Base-by-base conservation (phyloP, 1,140 invertebrate species). In the Temnothorax longispinosus region DNA sequence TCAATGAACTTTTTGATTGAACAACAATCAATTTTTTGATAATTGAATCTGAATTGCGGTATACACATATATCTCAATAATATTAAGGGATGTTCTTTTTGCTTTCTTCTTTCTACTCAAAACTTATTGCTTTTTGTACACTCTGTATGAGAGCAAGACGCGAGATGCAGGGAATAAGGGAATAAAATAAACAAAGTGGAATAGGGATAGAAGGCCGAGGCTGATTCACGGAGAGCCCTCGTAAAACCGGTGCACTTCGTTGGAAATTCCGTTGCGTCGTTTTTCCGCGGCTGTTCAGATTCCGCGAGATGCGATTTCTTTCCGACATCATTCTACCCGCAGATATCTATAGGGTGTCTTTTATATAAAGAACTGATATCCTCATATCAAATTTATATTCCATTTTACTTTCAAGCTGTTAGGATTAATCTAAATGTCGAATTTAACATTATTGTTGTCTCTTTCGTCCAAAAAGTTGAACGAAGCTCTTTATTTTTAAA, bases 131-230 rank as follows among this genome's bases (percentile, higher is more conserved):
- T 71, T 81, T 60, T 75, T 32, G 44, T 84, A 50, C 52, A 38
- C 65, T 62, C 47, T 58, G 21, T 52, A 64, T 41, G 67, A 65
- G 41, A 35, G 60, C 38, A 62, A 47, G 38, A 67, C 54, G 21
- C 13, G 13, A 50, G 86, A 58, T 75, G 62, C 18, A 81, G 27
- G 27, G 13, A 50, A 69, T 41, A 65, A 65, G 15, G 27, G 47
- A 71, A 77, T 67, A 74, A 85, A 78, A 52, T 76, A 87, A 87
- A 87, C 74, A 88, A 41, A 89, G 54, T 50, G 69, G 41, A 21
- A 71, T 78, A 78, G 85, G 27, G 76, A 69, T 81, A 38, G 41
- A 38, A 75, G 65, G 58, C 5, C 18, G 52, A 50, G 85, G 65
- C 54, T 65, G 84, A 88, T 88, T 88, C 41, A 35, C 62, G 35